A percentile compares a stretch with the other conserved stretches of the same genome.
Evolutionary conservation across 2,113 vertebrate genomes (phyloP).

Genomic region (Hydrochoerus hydrochaeris): DNA sequence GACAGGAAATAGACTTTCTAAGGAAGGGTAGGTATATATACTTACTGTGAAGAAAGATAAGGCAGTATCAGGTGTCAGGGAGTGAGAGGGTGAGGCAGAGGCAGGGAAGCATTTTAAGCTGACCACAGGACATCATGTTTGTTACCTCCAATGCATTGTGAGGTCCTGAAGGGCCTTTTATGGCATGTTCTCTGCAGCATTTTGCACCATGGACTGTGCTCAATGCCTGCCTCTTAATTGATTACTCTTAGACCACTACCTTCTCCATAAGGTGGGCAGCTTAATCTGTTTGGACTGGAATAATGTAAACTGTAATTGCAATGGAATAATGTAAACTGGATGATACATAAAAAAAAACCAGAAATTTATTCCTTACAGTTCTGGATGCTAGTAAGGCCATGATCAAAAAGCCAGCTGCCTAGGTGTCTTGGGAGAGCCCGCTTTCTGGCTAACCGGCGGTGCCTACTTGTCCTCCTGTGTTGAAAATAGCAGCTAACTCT

Average conservation of each 20-base stretch:
- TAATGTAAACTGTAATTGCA: too few relatives aligned
- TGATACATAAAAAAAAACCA: too few relatives aligned
- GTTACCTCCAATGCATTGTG: not conserved
- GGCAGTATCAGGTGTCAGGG: not conserved
- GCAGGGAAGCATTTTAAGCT: not conserved
- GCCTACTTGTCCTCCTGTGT: not conserved
- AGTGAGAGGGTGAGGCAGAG: not conserved
- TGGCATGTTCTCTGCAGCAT: not conserved
- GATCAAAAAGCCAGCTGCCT: too few relatives aligned
- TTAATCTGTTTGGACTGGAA: not conserved
- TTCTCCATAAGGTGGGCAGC: not conserved
- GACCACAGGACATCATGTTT: not conserved
- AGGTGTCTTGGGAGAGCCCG: not conserved
- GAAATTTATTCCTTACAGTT: not conserved
- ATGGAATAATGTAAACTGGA: too few relatives aligned
- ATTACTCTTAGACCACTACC: not conserved
- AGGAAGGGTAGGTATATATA: not conserved
- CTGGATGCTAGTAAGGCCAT: not conserved
- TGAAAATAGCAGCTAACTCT: not conserved
- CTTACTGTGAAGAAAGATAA: not conserved
- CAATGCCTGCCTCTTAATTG: not conserved
- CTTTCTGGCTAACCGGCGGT: not conserved
- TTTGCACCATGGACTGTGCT: not conserved
- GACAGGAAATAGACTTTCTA: not conserved
- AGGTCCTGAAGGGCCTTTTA: not conserved